Evolutionary conservation across 2,113 vertebrate species (phyloP).

Genomic region (Zonotrichia leucophrys): DNA sequence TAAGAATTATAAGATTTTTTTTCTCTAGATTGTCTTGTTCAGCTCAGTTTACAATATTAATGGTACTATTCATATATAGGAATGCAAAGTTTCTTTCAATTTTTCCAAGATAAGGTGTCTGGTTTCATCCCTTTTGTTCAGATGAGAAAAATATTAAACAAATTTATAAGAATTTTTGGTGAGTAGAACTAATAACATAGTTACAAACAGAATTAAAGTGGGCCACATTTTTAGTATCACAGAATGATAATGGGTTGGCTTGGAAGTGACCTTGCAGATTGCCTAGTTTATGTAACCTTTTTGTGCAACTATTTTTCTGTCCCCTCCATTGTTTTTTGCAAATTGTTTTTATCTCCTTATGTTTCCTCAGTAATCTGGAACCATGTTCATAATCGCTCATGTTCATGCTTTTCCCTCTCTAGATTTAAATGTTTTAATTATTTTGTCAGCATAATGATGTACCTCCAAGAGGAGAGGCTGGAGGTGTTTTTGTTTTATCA

Average conservation of each 20-base stretch:
- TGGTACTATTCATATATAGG: neutral
- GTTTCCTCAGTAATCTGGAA: neutral
- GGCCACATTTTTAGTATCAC: neutral
- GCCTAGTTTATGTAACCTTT: neutral
- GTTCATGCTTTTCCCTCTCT: rapidly evolving
- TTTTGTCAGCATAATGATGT: neutral
- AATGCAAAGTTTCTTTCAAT: neutral
- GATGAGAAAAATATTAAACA: neutral
- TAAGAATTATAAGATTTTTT: neutral
- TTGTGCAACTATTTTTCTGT: neutral
- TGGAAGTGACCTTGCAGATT: neutral
- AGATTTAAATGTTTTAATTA: neutral
- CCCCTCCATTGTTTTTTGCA: neutral
- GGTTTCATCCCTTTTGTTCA: neutral
- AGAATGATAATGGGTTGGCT: neutral
- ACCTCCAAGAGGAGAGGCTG: neutral
- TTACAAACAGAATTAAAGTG: neutral
- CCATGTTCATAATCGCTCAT: neutral
- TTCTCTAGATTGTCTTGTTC: neutral
- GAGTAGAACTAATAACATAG: neutral
- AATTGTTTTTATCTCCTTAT: neutral
- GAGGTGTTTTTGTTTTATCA: rapidly evolving
- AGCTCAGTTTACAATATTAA: neutral
- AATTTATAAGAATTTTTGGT: neutral
- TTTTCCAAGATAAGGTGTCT: neutral